Evolutionary conservation across 2,113 vertebrate genomes (phyloP).

Genomic region (Crypturellus undulatus): DNA sequence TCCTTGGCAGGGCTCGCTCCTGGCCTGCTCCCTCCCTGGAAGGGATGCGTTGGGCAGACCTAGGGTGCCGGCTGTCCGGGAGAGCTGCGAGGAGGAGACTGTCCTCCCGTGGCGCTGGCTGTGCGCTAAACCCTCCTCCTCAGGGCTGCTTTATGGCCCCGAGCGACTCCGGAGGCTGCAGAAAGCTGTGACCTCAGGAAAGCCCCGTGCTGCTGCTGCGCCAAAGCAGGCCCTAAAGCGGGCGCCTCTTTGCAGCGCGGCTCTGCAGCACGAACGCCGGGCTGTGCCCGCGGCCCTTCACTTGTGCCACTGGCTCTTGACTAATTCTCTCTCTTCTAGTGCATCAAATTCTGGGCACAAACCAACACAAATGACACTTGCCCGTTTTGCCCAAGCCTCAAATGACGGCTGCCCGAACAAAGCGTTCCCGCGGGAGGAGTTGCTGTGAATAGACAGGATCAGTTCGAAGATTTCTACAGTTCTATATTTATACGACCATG

Average conservation of each 20-base stretch:
- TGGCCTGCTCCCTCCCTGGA: neutral
- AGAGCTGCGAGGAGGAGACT: neutral
- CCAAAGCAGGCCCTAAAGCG: too few relatives aligned
- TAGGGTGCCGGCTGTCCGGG: neutral
- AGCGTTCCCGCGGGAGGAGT: neutral
- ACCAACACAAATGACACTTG: conserved; percentile 86
- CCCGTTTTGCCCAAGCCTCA: conserved; percentile 85
- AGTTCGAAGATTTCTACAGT: conserved; percentile 79
- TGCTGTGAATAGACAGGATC: conserved; percentile 75
- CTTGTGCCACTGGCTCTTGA: neutral
- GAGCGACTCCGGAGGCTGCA: neutral
- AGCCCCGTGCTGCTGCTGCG: neutral
- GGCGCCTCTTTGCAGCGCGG: neutral
- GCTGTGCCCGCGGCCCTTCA: neutral
- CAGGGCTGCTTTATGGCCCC: neutral
- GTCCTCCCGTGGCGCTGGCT: neutral
- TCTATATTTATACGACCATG: conserved; percentile 84
- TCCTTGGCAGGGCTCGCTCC: neutral
- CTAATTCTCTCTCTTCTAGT: conserved; percentile 76
- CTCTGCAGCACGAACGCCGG: neutral
- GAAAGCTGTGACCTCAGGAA: accelerated
- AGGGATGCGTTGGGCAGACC: neutral
- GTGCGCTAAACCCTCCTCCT: neutral
- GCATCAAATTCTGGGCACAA: conserved; percentile 89
- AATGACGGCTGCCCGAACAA: conserved; percentile 65